phyloP scores from a whole-genome alignment of 2,113 vertebrate genomes.

The Rhipidura dahli region DNA sequence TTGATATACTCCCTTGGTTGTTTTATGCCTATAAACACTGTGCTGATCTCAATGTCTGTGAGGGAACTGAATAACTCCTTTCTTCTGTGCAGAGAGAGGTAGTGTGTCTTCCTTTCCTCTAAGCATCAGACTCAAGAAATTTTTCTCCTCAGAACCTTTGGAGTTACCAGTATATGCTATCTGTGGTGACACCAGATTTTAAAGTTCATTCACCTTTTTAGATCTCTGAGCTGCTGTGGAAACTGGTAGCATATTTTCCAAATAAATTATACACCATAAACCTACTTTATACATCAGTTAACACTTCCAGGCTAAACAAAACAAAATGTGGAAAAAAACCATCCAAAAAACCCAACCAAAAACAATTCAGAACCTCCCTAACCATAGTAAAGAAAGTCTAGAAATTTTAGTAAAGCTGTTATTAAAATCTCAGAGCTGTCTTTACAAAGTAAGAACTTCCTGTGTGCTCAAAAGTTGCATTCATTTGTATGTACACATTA shows the following conservation, averaged over 20 bases:
- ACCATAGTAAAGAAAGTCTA: not conserved
- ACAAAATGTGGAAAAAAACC: too few relatives aligned
- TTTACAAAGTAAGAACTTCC: not conserved
- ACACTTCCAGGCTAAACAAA: not conserved
- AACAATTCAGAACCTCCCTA: not conserved
- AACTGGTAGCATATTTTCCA: conserved; percentile 21
- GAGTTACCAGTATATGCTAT: not conserved
- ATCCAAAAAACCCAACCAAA: not conserved
- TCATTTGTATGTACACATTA: not conserved
- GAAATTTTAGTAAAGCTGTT: not conserved
- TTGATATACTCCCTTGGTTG: not conserved
- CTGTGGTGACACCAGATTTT: not conserved
- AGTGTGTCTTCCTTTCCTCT: not conserved
- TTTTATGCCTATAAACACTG: not conserved
- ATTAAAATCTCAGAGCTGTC: not conserved
- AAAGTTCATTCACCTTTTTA: conserved; percentile 22
- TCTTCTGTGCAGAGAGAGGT: not conserved
- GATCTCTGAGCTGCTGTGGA: not conserved
- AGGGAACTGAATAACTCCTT: not conserved
- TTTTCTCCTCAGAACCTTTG: not conserved
- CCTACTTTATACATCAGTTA: conserved; percentile 13
- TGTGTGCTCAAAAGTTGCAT: not conserved
- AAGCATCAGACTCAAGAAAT: not conserved
- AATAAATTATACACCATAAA: conserved; percentile 39
- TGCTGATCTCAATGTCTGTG: not conserved